phyloP scores from a whole-genome alignment of 2,888 invertebrate genomes.

The Kryphioiulus occultus region DNA sequence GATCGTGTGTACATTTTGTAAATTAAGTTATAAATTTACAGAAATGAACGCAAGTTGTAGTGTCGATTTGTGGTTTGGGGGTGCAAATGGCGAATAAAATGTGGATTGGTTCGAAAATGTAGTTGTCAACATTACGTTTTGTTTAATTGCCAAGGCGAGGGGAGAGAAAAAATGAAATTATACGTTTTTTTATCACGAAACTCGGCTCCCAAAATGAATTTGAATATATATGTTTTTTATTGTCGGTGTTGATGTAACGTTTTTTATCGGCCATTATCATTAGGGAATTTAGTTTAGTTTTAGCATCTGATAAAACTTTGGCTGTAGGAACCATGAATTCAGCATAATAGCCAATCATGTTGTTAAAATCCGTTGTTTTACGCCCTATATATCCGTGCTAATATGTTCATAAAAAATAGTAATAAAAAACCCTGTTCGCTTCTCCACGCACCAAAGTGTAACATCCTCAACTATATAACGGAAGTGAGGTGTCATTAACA shows the following conservation, averaged over 20 bases:
- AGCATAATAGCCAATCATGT: slow-evolving; percentile 35
- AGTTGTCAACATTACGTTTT: background rate
- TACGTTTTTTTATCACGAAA: background rate
- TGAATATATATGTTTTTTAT: background rate
- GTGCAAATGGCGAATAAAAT: background rate
- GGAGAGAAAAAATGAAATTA: background rate
- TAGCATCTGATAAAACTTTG: slow-evolving; percentile 24
- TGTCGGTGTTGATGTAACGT: slow-evolving; percentile 1
- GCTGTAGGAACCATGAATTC: slow-evolving; percentile 30
- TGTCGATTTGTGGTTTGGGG: too few relatives aligned
- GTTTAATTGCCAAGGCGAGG: background rate
- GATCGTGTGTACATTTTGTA: too few relatives aligned
- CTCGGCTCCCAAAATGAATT: background rate
- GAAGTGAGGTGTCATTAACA: slow-evolving; percentile 42
- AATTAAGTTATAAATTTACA: too few relatives aligned
- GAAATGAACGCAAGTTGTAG: too few relatives aligned
- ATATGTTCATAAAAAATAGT: slow-evolving; percentile 28
- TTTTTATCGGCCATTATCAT: slow-evolving; percentile 35
- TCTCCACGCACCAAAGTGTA: slow-evolving; percentile 41
- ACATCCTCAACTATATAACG: slow-evolving; percentile 46
- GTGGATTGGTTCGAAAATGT: background rate
- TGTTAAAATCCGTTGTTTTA: slow-evolving; percentile 35
- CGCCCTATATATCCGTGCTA: slow-evolving; percentile 35
- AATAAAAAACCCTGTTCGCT: slow-evolving; percentile 18
- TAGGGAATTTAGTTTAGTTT: slow-evolving; percentile 35